These are phyloP conservation scores for Lipophrys pholis DNA, from an alignment of 2,113 vertebrate genomes.

Conservation along the genomic window DNA sequence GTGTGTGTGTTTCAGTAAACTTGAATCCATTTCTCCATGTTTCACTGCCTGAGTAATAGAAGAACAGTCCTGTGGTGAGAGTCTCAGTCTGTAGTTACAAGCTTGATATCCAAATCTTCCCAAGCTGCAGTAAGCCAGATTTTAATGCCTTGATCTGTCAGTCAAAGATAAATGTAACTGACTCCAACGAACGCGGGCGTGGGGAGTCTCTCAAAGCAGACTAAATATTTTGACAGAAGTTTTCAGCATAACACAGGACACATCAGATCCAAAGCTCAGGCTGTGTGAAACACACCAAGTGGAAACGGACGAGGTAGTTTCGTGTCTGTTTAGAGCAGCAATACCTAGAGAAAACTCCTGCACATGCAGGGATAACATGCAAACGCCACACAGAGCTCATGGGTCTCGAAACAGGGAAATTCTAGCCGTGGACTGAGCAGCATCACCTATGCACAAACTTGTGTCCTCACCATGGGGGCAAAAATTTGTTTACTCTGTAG, in stretches of 20 bases:
- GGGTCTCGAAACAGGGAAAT: too few relatives aligned
- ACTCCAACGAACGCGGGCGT: constrained; percentile 24
- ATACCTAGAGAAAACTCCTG: too few relatives aligned
- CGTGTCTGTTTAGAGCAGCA: too few relatives aligned
- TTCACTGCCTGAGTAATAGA: background rate
- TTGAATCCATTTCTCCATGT: background rate
- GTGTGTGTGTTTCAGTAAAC: background rate
- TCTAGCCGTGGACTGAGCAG: too few relatives aligned
- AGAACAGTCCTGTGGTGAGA: background rate
- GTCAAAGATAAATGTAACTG: constrained; percentile 48
- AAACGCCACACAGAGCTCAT: too few relatives aligned
- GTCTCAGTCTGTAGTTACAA: constrained; percentile 20
- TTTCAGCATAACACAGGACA: constrained; percentile 4
- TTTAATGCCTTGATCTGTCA: constrained; percentile 54
- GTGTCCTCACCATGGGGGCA: too few relatives aligned
- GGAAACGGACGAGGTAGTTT: background rate
- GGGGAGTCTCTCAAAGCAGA: constrained; percentile 32
- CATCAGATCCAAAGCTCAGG: constrained; percentile 22
- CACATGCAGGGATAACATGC: too few relatives aligned
- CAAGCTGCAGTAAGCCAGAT: constrained; percentile 35
- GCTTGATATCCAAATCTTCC: constrained; percentile 24
- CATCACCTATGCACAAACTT: too few relatives aligned
- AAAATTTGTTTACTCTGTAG: too few relatives aligned
- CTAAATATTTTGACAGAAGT: constrained; percentile 50
- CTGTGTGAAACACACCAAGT: constrained; percentile 27